Conservation (phyloP, 2,113 vertebrate species). For the Carettochelys insculpta region DNA sequence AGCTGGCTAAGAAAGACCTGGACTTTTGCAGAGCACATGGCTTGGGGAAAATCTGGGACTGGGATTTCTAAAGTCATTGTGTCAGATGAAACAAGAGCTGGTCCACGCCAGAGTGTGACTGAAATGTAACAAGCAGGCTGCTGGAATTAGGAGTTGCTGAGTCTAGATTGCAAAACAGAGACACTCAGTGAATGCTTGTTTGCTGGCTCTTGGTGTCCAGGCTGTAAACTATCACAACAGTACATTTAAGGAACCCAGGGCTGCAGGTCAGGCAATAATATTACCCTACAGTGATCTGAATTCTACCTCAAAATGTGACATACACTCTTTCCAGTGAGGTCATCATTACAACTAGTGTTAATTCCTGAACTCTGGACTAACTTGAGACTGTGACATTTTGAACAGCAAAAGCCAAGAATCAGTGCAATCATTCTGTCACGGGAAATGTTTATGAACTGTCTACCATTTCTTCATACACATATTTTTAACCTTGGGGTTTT, state of each 20-base stretch:
- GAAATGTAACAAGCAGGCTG: not conserved
- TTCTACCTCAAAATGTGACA: too few relatives aligned
- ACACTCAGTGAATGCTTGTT: not conserved
- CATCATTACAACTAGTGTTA: not conserved
- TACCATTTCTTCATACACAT: too few relatives aligned
- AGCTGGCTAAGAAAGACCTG: too few relatives aligned
- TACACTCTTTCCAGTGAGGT: too few relatives aligned
- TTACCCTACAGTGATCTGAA: too few relatives aligned
- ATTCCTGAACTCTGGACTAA: not conserved
- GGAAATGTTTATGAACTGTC: too few relatives aligned
- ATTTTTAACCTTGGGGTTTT: too few relatives aligned
- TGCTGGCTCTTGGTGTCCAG: not conserved
- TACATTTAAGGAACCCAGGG: too few relatives aligned
- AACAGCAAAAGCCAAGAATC: not conserved
- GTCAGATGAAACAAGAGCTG: not conserved
- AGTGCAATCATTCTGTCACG: accelerated
- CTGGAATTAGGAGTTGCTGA: not conserved
- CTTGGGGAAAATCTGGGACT: not conserved
- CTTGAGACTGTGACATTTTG: not conserved
- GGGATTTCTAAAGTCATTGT: not conserved
- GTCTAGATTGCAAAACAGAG: not conserved
- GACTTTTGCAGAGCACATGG: too few relatives aligned
- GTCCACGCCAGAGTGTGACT: not conserved
- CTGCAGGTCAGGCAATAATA: too few relatives aligned
- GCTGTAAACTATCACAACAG: too few relatives aligned